phyloP scores from a whole-genome alignment of 2,113 vertebrate genomes.

The Pluvialis apricaria region DNA sequence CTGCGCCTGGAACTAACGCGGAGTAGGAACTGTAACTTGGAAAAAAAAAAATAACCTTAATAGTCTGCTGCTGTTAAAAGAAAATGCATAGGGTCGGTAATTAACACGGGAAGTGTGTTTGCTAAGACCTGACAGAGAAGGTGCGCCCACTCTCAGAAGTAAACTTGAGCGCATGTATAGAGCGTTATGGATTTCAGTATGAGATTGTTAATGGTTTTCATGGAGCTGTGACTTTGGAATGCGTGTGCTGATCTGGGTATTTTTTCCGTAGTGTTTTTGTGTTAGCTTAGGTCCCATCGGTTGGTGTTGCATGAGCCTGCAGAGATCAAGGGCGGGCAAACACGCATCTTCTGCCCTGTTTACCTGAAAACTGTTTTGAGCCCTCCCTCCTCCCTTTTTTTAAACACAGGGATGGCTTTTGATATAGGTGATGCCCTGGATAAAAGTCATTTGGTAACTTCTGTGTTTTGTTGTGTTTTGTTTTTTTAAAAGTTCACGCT shows the following conservation, averaged over 20 bases:
- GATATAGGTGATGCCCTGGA: not conserved
- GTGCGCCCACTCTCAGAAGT: not conserved
- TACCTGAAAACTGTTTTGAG: not conserved
- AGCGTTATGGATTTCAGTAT: not conserved
- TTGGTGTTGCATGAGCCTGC: rapidly evolving
- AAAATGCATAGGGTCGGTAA: rapidly evolving
- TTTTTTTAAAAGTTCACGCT: not conserved
- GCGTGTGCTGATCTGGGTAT: not conserved
- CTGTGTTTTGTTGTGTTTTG: not conserved
- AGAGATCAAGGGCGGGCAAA: not conserved
- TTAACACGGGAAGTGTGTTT: not conserved
- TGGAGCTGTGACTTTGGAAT: not conserved
- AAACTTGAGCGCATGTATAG: rapidly evolving
- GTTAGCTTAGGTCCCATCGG: not conserved
- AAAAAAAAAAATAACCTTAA: not conserved
- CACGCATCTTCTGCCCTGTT: not conserved
- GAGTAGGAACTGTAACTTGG: not conserved
- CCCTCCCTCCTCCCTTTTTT: not conserved
- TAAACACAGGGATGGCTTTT: not conserved
- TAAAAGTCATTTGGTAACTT: not conserved
- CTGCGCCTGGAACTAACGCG: not conserved
- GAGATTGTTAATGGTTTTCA: not conserved
- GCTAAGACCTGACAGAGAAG: not conserved
- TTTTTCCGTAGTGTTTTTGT: not conserved
- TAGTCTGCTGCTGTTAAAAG: not conserved